Percentiles rank a stretch among this genome's conserved stretches.
Conservation (phyloP, 1,140 invertebrate genomes). For the Pogonus chalceus region DNA sequence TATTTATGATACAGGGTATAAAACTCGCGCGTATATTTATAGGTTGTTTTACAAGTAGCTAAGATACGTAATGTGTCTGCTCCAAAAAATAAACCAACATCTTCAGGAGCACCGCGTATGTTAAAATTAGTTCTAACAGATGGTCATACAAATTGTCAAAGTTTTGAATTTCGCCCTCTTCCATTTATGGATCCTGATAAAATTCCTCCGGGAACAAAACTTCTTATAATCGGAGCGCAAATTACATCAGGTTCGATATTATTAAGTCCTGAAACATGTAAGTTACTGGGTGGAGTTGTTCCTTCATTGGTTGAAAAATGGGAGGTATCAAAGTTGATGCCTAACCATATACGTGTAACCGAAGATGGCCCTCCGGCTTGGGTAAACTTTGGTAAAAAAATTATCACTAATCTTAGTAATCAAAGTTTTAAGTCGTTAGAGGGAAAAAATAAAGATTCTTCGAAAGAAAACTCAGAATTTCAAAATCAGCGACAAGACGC, state of each 20-base stretch:
- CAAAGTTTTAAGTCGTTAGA: slow-evolving; percentile 60
- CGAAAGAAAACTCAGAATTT: slow-evolving; percentile 68
- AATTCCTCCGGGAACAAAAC: slow-evolving; percentile 68
- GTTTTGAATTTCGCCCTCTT: slow-evolving; percentile 60
- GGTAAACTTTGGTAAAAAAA: slow-evolving; percentile 69
- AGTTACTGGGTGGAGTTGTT: slow-evolving; percentile 71
- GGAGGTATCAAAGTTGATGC: slow-evolving; percentile 59
- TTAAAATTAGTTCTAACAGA: slow-evolving; percentile 76
- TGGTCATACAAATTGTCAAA: slow-evolving; percentile 67
- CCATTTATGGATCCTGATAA: slow-evolving; percentile 52
- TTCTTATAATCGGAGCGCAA: slow-evolving; percentile 43
- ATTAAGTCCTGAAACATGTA: slow-evolving; percentile 52
- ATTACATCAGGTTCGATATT: slow-evolving; percentile 57
- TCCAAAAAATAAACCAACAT: slow-evolving; percentile 84
- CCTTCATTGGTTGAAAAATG: slow-evolving; percentile 77
- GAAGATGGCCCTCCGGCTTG: slow-evolving; percentile 28
- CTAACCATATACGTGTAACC: slow-evolving; percentile 1
- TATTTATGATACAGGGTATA: slow-evolving; percentile 5
- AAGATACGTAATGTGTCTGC: slow-evolving; percentile 78
- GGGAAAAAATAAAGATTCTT: slow-evolving; percentile 46
- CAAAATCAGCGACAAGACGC: slow-evolving; percentile 74
- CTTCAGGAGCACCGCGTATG: slow-evolving; percentile 66
- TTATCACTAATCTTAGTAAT: slow-evolving; percentile 43
- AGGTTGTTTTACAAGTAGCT: slow-evolving; percentile 76
- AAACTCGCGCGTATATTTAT: slow-evolving; percentile 44